These are phyloP conservation scores for Pseudolaguvia tuberculata DNA, from an alignment of 2,113 vertebrate genomes.

Conservation along the genomic window DNA sequence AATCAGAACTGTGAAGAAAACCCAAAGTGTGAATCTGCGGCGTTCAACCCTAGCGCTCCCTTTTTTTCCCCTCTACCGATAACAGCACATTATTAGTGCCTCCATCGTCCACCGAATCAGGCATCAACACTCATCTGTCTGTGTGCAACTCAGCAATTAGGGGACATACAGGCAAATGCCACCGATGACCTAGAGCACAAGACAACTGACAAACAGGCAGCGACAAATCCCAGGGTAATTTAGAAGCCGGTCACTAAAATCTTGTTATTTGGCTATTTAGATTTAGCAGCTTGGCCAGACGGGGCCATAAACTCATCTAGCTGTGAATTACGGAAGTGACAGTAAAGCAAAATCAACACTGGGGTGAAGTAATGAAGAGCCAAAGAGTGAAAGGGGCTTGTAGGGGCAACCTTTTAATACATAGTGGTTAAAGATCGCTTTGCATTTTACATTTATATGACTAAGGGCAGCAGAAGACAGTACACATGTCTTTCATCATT, in stretches of 20 bases:
- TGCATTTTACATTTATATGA: too few species aligned
- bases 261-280: conserved; percentile 94
- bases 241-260: conserved; percentile 90
- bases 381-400: too few species aligned
- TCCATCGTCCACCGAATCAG: conserved; percentile 60
- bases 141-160: conserved; percentile 90
- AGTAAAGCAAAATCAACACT: conserved; percentile 79
- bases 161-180: conserved; percentile 89
- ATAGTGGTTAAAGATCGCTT: too few species aligned
- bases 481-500: too few species aligned
- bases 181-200: conserved; percentile 89
- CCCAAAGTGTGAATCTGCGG: not conserved
- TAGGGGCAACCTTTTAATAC: too few species aligned
- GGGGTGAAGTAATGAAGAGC: conserved; percentile 76
- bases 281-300: conserved; percentile 83
- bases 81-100: conserved; percentile 40
- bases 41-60: not conserved
- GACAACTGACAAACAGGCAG: conserved; percentile 90
- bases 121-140: conserved; percentile 90
- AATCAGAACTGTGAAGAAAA: not conserved
- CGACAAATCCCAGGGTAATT: conserved; percentile 91
- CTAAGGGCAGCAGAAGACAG: too few species aligned
- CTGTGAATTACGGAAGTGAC: conserved; percentile 91
- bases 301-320: conserved; percentile 87
- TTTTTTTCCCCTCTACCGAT: conserved; percentile 8